Base-by-base conservation (phyloP, 2,797 vertebrate genomes). In the Falco rusticolus region DNA sequence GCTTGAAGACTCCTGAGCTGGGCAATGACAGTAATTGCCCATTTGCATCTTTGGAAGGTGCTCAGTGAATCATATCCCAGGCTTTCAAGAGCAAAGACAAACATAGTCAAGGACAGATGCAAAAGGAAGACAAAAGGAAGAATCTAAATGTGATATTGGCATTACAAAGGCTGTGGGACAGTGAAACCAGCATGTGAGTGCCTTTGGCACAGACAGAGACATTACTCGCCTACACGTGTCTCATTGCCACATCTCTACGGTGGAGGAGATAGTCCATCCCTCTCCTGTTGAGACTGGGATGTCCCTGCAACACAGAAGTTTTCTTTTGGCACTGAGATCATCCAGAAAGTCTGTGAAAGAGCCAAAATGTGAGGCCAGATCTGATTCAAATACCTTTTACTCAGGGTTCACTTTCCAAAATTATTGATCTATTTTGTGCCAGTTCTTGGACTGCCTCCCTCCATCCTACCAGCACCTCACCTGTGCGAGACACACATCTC, bases 1-100 rank as follows among this genome's bases (percentile, higher is more conserved):
- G 26, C 31, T 61, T 60, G 47, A 71, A 50, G 34, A 33, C 9
- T 65, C 13, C 71, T 28, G 25, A 24, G 45, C 29, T 3, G 1
- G 34, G 33, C 41, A 28, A 48, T 3, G 22, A 56, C 0, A 0
- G n/a, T 13, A 59, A 21, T 6, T 29, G 26, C 16, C n/a, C 12
- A 6, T 25, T 18, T 72, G 22, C 24, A 61, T 43, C 33, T 84
- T 45, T 48, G 19, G 47, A 72, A 83, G 60, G 33, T 47, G 24
- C 43, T 31, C 48, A 10, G 41, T 9, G 33, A 71, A n/a, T 43
- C 41, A 10, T 20, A 48, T 22, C 33, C 24, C 68, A 39, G 28
- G 13, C 28, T 9, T 20, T 21, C 10, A 41, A 60, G 11, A 56
- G 15, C 22, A 48, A 48, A 76, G 57, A 33, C 53, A 77, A 63